Conservation (phyloP, 2,113 vertebrate genomes). For the Mustelus asterias region DNA sequence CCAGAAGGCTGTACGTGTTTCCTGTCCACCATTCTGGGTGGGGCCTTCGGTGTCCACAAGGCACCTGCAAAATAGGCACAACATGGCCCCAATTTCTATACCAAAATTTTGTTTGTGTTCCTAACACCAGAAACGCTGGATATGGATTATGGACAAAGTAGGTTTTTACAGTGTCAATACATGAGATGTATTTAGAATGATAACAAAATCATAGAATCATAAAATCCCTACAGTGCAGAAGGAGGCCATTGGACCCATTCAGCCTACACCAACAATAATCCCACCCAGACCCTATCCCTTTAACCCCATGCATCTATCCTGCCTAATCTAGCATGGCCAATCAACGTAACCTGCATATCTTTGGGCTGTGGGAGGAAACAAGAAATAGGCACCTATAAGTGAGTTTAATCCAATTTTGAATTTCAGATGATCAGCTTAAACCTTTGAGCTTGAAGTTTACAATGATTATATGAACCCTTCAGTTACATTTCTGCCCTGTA, state of each 20-base stretch:
- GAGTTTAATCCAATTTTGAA: conserved; percentile 5
- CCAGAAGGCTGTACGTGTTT: neutral
- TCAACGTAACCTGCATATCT: too few relatives aligned
- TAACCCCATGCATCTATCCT: too few relatives aligned
- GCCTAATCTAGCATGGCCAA: too few relatives aligned
- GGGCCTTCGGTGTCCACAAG: neutral
- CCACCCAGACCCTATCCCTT: too few relatives aligned
- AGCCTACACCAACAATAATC: too few relatives aligned
- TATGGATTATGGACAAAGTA: neutral
- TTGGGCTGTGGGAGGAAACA: too few relatives aligned
- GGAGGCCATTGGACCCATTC: too few relatives aligned
- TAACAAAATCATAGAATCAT: too few relatives aligned
- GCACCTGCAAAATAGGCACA: neutral
- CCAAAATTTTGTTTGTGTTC: neutral
- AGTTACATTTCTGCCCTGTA: neutral
- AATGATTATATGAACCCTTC: neutral
- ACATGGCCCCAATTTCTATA: neutral
- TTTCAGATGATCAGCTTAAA: neutral
- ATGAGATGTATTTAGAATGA: neutral
- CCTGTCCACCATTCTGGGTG: neutral
- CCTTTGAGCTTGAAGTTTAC: neutral
- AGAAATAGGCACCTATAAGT: neutral
- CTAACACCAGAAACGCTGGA: neutral
- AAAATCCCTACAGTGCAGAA: too few relatives aligned
- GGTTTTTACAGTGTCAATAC: neutral